These are phyloP conservation scores for Heliconius sara DNA, from an alignment of 2,888 invertebrate genomes.

Conservation along the genomic window DNA sequence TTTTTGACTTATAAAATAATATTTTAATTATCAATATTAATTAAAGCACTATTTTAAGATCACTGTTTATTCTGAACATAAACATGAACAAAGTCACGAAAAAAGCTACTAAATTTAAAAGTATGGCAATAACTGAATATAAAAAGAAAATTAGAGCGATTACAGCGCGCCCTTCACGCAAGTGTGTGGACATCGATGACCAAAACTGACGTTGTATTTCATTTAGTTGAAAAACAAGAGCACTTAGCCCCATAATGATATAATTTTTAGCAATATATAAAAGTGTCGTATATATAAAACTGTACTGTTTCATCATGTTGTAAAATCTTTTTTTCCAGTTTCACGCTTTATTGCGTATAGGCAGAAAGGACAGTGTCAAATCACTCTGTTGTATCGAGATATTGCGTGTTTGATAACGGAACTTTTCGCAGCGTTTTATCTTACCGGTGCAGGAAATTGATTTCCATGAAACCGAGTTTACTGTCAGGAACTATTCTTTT, in stretches of 20 bases:
- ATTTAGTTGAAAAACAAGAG: conserved; percentile 4
- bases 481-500: too few relatives aligned
- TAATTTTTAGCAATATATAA: neutral
- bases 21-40: too few relatives aligned
- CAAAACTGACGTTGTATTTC: neutral
- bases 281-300: neutral
- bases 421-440: too few relatives aligned
- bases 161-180: neutral
- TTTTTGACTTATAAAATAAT: too few relatives aligned
- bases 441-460: too few relatives aligned
- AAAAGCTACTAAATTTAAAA: neutral
- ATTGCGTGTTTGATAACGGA: neutral
- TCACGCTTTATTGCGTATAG: neutral
- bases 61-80: neutral
- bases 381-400: neutral
- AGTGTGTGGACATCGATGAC: conserved; percentile 22
- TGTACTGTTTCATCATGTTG: neutral
- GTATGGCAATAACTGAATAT: neutral
- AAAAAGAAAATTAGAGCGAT: conserved; percentile 12
- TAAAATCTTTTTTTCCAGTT: neutral
- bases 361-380: too few relatives aligned
- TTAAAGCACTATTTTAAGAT: neutral
- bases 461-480: too few relatives aligned
- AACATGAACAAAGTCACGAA: neutral
- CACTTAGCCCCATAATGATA: neutral